Evolutionary conservation across 1,140 invertebrate species (phyloP).

Genomic region (Nephila pilipes): DNA sequence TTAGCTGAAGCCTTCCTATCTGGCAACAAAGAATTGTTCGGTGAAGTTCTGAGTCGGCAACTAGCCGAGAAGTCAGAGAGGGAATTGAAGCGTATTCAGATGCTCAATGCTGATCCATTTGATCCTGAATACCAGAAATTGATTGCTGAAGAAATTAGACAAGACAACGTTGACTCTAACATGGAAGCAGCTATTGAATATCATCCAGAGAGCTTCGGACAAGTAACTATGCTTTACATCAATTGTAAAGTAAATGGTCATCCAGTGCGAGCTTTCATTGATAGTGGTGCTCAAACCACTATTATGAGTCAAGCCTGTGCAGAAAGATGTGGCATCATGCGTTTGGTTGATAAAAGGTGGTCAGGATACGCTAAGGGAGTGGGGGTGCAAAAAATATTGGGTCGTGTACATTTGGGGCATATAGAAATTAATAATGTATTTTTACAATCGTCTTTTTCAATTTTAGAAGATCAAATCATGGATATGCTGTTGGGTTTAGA

Average conservation of each 20-base stretch:
- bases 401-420: slow-evolving; percentile 96
- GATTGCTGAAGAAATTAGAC: slow-evolving; percentile 96
- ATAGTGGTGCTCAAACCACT: slow-evolving; percentile 97
- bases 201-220: slow-evolving; percentile 98
- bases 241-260: slow-evolving; percentile 97
- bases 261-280: slow-evolving; percentile 98
- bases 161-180: slow-evolving; percentile 98
- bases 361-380: slow-evolving; percentile 96
- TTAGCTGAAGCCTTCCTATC: slow-evolving; percentile 94
- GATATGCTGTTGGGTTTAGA: slow-evolving; percentile 98
- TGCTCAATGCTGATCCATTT: slow-evolving; percentile 97
- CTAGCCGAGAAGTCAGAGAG: slow-evolving; percentile 90
- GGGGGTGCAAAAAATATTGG: slow-evolving; percentile 97
- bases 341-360: slow-evolving; percentile 96
- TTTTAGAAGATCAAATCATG: slow-evolving; percentile 98
- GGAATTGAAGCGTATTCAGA: slow-evolving; percentile 90
- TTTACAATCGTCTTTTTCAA: slow-evolving; percentile 97
- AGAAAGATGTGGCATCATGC: slow-evolving; percentile 96
- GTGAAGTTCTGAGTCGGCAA: slow-evolving; percentile 88
- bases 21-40: slow-evolving; percentile 91
- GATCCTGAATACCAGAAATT: slow-evolving; percentile 95
- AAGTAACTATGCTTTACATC: slow-evolving; percentile 98
- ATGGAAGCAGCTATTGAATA: slow-evolving; percentile 99
- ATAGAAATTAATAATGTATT: slow-evolving; percentile 97
- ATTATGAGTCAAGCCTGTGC: slow-evolving; percentile 96